Evolutionary conservation across 2,113 vertebrate genomes (phyloP).

Genomic region (Taurulus bubalis): DNA sequence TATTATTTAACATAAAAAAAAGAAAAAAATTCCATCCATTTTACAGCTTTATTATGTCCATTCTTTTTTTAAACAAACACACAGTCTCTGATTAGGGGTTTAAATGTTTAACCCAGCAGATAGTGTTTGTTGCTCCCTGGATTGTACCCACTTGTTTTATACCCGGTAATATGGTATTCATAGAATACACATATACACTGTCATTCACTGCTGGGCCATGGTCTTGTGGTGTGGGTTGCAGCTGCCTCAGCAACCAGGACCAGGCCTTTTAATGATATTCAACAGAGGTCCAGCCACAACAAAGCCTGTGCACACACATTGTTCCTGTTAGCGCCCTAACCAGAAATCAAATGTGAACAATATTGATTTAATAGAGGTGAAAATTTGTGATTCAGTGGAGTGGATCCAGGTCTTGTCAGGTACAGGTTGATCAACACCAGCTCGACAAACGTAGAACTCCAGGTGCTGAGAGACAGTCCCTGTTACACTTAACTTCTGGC

Average conservation of each 20-base stretch:
- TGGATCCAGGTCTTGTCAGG: background rate
- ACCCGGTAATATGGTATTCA: slow-evolving; percentile 33
- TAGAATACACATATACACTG: slow-evolving; percentile 32
- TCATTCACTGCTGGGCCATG: background rate
- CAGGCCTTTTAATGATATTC: slow-evolving; percentile 18
- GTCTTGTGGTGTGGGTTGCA: slow-evolving; percentile 11
- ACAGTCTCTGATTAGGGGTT: slow-evolving; percentile 24
- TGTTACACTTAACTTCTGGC: slow-evolving; percentile 24
- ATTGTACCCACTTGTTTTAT: slow-evolving; percentile 39
- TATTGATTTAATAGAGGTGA: background rate
- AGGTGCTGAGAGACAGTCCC: slow-evolving; percentile 65
- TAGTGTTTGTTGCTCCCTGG: slow-evolving; percentile 33
- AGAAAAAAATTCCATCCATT: no score
- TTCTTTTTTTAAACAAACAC: slow-evolving; percentile 1
- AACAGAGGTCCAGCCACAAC: slow-evolving; percentile 6
- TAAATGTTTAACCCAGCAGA: slow-evolving; percentile 41
- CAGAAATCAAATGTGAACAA: background rate
- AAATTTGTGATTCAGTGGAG: slow-evolving; percentile 16
- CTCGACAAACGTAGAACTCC: slow-evolving; percentile 54
- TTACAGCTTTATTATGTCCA: background rate
- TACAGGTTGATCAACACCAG: slow-evolving; percentile 53
- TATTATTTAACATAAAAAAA: no score
- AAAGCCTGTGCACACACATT: background rate
- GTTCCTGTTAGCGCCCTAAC: background rate
- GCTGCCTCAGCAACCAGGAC: slow-evolving; percentile 5